Base-by-base conservation (phyloP, 2,888 invertebrate species). In the Xestia rhomboidea region DNA sequence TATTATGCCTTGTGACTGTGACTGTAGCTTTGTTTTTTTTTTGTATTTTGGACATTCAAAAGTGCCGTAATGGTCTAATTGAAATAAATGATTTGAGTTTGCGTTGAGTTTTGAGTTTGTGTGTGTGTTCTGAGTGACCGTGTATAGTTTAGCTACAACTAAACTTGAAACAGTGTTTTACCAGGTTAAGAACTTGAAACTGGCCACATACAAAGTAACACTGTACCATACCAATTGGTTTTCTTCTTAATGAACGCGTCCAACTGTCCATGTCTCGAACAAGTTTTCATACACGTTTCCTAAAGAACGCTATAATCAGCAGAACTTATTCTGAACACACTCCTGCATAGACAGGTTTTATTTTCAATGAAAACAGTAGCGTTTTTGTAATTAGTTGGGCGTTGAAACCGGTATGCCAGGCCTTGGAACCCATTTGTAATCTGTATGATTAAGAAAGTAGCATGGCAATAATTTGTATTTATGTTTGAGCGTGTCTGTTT, bases 291-390 rank as follows among this genome's bases (percentile, higher is more conserved):
- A 73, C 74, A 60, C 69, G 79, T 82, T 86, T 83, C 81, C 76
- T 62, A 86, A 72, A 66, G 69, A 85, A 66, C 66, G 73, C 79
- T 87, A 72, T 81, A 83, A 86, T 87, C 76, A 81, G 46, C 46
- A 71, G 67, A 74, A 79, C 76, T 77, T 75, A 73, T 77, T 77
- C 72, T 64, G 76, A 80, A 72, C 64, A 64, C 64, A 64, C 41
- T 41, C 41, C 73, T 72, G 63, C 78, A 76, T 69, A 62, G 62
- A 78, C 79, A 57, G 76, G 81, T 82, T 79, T 76, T 70, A 68
- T 84, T 90, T 90, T 87, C 79, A 69, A 83, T 78, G 81, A 82
- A 88, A 87, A 87, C 85, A 85, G 89, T 84, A 88, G 88, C 86
- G 78, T 83, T 85, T 85, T 85, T 86, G 83, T 89, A 85, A 88